These are phyloP conservation scores for Ptychodera flava DNA, from an alignment of 35 echinoderm and acorn worm genomes.

Conservation along the genomic window DNA sequence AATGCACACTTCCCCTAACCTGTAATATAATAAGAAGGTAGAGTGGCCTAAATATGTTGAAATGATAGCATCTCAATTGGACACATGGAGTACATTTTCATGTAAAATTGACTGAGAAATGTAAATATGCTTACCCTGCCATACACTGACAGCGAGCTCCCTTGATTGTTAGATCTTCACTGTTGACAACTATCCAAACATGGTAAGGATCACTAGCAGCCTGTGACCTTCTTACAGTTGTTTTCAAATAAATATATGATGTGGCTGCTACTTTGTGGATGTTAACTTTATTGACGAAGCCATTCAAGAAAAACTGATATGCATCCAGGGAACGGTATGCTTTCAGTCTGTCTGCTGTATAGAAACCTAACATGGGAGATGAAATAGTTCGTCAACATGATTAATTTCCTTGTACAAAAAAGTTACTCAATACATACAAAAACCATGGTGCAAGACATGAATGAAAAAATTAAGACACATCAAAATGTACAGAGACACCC, in stretches of 20 bases:
- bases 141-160: neutral
- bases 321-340: neutral
- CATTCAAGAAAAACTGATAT: neutral
- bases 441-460: too few species aligned
- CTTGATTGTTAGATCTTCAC: neutral
- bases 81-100: neutral
- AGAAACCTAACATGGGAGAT: neutral
- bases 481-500: too few species aligned
- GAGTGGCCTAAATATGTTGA: neutral
- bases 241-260: neutral
- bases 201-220: neutral
- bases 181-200: neutral
- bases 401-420: too few species aligned
- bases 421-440: too few species aligned
- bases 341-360: neutral
- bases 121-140: neutral
- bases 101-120: neutral
- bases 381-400: too few species aligned
- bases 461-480: too few species aligned
- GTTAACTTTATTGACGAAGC: neutral
- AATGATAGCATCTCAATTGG: neutral
- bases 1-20: neutral
- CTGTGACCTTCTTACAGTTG: neutral
- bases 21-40: neutral
- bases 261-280: neutral